A percentile compares a stretch with the other conserved stretches of the same genome.
These are phyloP conservation scores for Lates japonicus DNA, from an alignment of 2,797 vertebrate species.

Conservation along the genomic window DNA sequence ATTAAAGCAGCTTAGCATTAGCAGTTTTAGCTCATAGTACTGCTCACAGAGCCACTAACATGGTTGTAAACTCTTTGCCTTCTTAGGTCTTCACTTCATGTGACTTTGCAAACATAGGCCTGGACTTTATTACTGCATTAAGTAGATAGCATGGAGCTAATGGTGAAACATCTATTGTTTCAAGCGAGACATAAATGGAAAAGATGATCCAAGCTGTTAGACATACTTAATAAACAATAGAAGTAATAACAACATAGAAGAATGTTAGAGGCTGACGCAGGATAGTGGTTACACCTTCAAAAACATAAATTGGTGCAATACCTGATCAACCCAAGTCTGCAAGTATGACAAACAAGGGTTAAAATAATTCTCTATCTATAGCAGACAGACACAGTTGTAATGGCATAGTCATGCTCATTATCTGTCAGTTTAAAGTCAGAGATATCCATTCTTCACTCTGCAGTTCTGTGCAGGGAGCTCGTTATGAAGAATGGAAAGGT, in stretches of 20 bases:
- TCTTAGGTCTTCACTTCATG: background rate
- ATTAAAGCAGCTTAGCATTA: background rate
- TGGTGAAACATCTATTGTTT: background rate
- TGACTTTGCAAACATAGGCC: background rate
- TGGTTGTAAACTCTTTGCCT: background rate
- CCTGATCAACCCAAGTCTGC: background rate
- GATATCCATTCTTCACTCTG: slow-evolving; percentile 54
- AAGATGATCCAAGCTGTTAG: background rate
- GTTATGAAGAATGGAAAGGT: slow-evolving; percentile 79
- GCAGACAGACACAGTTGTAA: slow-evolving; percentile 51
- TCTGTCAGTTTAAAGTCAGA: slow-evolving; percentile 63
- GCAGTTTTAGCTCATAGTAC: background rate
- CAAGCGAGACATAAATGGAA: background rate
- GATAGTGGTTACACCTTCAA: background rate
- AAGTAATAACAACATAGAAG: slow-evolving; percentile 1
- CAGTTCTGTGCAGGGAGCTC: slow-evolving; percentile 68
- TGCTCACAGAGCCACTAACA: background rate
- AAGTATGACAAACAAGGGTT: slow-evolving; percentile 43
- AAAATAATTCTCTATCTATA: slow-evolving; percentile 42
- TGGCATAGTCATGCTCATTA: slow-evolving; percentile 64
- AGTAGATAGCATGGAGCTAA: background rate
- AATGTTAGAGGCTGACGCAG: background rate
- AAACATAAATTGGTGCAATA: background rate
- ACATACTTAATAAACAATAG: background rate
- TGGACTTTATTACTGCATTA: background rate